phyloP scores from a whole-genome alignment of 2,888 invertebrate species.

The Agrochola lota region DNA sequence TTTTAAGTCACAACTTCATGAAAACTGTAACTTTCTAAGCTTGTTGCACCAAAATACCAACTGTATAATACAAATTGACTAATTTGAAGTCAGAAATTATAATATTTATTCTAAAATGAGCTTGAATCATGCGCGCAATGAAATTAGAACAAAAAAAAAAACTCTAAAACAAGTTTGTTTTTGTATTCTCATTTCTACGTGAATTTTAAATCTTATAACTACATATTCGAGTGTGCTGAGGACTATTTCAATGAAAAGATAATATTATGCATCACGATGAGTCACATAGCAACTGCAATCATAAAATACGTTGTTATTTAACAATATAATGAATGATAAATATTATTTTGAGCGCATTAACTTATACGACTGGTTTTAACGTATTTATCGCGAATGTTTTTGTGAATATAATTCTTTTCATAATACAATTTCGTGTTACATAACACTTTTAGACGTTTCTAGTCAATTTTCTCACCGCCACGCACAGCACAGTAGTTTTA shows the following conservation, averaged over 20 bases:
- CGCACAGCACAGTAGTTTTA: not conserved
- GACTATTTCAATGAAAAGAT: constrained; percentile 61
- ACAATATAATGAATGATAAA: constrained; percentile 22
- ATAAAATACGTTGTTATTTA: not conserved
- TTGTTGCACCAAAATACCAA: constrained; percentile 40
- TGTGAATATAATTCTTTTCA: not conserved
- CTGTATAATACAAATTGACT: constrained; percentile 16
- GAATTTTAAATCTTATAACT: constrained; percentile 56
- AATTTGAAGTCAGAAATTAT: constrained; percentile 25
- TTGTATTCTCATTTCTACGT: constrained; percentile 63
- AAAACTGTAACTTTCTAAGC: constrained; percentile 49
- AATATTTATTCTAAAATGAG: constrained; percentile 57
- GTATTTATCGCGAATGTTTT: constrained; percentile 2
- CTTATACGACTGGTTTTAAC: not conserved
- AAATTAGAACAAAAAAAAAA: constrained; percentile 62
- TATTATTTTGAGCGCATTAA: constrained; percentile 30
- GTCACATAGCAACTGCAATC: not conserved
- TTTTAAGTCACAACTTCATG: constrained; percentile 4
- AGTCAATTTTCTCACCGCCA: not conserved
- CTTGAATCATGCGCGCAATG: constrained; percentile 67
- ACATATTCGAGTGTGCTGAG: constrained; percentile 60
- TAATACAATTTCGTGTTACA: not conserved
- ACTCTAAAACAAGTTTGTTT: constrained; percentile 31
- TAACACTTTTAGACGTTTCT: not conserved
- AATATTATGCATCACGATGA: constrained; percentile 19